Base-by-base conservation (phyloP, 2,113 vertebrate genomes). In the Capreolus pygargus region DNA sequence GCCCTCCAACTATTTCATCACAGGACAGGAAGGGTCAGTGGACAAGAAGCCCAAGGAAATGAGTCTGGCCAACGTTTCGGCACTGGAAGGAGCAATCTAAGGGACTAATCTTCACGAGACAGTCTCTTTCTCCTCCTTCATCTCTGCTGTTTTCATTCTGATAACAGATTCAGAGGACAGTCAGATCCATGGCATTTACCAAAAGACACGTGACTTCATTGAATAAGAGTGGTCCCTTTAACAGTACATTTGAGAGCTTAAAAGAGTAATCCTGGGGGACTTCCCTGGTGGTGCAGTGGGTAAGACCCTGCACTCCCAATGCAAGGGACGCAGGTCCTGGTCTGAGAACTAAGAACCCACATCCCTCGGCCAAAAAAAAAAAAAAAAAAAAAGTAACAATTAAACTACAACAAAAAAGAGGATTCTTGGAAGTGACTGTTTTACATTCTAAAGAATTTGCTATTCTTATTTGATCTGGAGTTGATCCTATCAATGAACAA, bases 1-100 rank as follows among this genome's bases (percentile, higher is more conserved):
- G 33, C 25, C 57, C 17, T 74, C 39, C 64, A 6, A 16, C 58
- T 11, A 13, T 39, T 7, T 50, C 1, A 50, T 25, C 58, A 89
- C n/a, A 57, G 14, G 50, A 64, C 9, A 76, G 16, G 30, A 10
- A 64, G 21, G 21, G 19, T 33, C 78, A 89, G 19, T 3, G 23
- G 47, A 6, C 23, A 61, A n/a, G 82, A 82, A 76, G n/a, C 33
- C 58, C 36, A 36, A 67, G 76, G 47, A 64, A 90, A 43, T 1
- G 15, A 9, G 14, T 19, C 60, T 5, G 0, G 19, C 10, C 0
- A 0, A 27, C 1, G 3, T 85, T 89, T 47, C 17, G 2, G 36
- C 16, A 43, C 2, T 9, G 30, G 45, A 16, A 7, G 27, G 19
- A 10, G 17, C n/a, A n/a, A 52, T 54, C 58, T 19, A 23, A 43